phyloP scores from a whole-genome alignment of 2,888 invertebrate genomes.

The Sipha maydis region DNA sequence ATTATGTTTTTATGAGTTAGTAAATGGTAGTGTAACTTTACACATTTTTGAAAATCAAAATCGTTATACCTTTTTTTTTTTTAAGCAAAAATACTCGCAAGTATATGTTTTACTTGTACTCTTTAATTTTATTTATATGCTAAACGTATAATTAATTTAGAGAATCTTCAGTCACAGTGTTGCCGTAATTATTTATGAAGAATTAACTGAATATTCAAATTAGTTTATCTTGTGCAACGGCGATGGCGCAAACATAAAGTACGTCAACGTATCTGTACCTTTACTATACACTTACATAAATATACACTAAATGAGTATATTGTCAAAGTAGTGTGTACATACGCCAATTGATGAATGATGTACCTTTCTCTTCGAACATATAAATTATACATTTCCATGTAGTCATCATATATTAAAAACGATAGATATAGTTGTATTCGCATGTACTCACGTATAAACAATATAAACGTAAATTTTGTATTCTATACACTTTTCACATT shows the following conservation, averaged over 20 bases:
- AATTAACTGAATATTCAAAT: not conserved
- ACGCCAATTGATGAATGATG: not conserved
- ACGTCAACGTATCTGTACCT: too few relatives aligned
- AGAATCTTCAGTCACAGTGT: not conserved
- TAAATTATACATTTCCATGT: not conserved
- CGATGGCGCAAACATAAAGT: not conserved
- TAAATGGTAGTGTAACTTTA: too few relatives aligned
- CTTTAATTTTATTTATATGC: not conserved
- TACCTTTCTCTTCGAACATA: not conserved
- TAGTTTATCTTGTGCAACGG: not conserved
- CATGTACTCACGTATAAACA: not conserved
- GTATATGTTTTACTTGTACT: not conserved
- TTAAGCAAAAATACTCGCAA: not conserved
- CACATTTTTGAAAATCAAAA: too few relatives aligned
- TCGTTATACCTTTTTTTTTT: not conserved
- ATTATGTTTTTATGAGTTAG: too few relatives aligned
- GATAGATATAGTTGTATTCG: not conserved
- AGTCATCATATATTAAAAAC: not conserved
- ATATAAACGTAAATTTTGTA: not conserved
- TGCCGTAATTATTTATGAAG: not conserved
- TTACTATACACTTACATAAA: too few relatives aligned
- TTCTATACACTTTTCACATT: not conserved
- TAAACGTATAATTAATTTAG: not conserved
- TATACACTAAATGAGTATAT: too few relatives aligned
- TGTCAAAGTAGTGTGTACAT: not conserved